Evolutionary conservation across 2,113 vertebrate genomes (phyloP).

Genomic region (Pluvialis apricaria): DNA sequence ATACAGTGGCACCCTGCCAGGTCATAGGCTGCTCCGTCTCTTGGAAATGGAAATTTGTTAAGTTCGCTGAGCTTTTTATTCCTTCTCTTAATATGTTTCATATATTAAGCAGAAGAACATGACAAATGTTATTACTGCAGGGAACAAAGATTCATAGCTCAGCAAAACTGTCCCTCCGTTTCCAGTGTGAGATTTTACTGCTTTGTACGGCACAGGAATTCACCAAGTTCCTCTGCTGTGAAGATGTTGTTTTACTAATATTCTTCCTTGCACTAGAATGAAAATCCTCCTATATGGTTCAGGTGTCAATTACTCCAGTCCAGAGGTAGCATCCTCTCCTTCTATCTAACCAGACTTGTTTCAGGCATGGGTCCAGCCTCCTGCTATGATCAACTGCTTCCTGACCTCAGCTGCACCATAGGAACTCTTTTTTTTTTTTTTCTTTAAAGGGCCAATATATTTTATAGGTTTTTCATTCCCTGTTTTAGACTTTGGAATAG

Average conservation of each 20-base stretch:
- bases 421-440: background rate
- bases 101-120: background rate
- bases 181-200: background rate
- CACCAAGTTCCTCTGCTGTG: background rate
- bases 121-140: background rate
- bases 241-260: background rate
- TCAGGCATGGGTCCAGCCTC: background rate
- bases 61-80: background rate
- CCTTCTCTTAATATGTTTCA: background rate
- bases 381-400: conserved; percentile 14
- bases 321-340: background rate
- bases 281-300: background rate
- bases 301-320: background rate
- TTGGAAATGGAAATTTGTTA: conserved; percentile 20
- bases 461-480: background rate
- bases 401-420: conserved; percentile 22
- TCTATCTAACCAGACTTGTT: background rate
- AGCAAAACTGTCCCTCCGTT: background rate
- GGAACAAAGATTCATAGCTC: background rate
- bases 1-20: conserved; percentile 4
- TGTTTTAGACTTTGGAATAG: background rate
- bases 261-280: background rate
- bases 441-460: background rate
- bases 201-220: background rate
- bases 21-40: background rate